These are phyloP conservation scores for Molossus molossus DNA, from an alignment of 2,797 vertebrate species.

Conservation along the genomic window DNA sequence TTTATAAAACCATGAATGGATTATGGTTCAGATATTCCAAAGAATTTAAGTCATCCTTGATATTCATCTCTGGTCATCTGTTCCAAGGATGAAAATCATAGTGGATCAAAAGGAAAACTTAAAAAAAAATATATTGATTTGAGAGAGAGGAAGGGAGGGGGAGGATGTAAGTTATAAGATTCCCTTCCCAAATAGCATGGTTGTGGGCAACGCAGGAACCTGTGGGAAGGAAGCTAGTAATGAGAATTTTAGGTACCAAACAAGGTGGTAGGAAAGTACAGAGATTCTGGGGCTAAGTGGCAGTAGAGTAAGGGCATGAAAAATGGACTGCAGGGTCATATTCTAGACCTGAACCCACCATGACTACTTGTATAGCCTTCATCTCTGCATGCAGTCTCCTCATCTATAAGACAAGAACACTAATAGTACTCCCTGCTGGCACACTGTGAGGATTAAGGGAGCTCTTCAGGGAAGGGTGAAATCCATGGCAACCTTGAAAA, in stretches of 20 bases:
- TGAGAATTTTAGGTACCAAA: neutral
- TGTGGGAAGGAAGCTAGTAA: neutral
- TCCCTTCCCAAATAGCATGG: neutral
- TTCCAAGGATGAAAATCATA: neutral
- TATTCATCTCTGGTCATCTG: neutral
- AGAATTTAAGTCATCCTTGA: neutral
- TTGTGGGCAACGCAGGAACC: neutral
- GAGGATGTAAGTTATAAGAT: too few relatives aligned
- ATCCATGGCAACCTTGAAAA: neutral
- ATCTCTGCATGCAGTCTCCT: neutral
- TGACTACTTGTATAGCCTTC: neutral
- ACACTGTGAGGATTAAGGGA: neutral
- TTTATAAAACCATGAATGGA: neutral
- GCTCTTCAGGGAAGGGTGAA: neutral
- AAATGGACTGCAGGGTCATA: neutral
- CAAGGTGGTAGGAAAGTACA: neutral
- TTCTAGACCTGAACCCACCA: neutral
- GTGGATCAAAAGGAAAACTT: neutral
- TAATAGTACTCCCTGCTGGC: too few relatives aligned
- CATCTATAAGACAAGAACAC: neutral
- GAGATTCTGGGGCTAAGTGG: neutral
- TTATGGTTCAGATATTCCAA: neutral
- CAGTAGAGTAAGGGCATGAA: neutral
- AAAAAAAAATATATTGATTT: neutral
- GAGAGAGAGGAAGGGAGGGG: neutral